These are phyloP conservation scores for Colaptes auratus DNA, from an alignment of 2,113 vertebrate genomes.

Conservation along the genomic window DNA sequence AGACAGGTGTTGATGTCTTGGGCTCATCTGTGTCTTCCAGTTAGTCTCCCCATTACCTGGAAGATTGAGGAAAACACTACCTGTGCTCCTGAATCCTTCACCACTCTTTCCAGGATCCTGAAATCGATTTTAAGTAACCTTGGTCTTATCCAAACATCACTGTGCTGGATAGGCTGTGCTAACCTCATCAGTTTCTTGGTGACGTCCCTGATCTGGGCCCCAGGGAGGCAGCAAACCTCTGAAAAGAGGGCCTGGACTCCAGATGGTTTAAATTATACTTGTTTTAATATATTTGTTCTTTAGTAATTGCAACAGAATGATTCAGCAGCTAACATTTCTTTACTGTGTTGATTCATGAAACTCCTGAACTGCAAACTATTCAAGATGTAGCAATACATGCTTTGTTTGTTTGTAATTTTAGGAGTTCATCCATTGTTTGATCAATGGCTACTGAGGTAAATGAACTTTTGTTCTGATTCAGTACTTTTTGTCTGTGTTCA, in stretches of 20 bases:
- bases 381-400: neutral
- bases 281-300: neutral
- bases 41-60: neutral
- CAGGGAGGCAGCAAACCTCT: neutral
- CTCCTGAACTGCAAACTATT: neutral
- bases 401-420: neutral
- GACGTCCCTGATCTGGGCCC: neutral
- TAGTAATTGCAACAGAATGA: neutral
- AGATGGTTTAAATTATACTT: slow-evolving; percentile 13
- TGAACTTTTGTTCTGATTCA: neutral
- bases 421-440: neutral
- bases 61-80: neutral
- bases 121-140: neutral
- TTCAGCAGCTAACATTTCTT: slow-evolving; percentile 1
- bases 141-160: neutral
- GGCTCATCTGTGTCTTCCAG: neutral
- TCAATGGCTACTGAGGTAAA: neutral
- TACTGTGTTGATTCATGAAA: neutral
- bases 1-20: neutral
- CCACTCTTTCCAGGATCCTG: neutral
- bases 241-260: neutral
- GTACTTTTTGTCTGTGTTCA: neutral
- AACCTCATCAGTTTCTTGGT: neutral
- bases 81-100: neutral
- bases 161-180: neutral